Conservation (phyloP, 1,140 invertebrate species). For the roundworm (Caenorhabditis elegans) region WBcel235 BX284603.4:2836001-2836500, state of each 20-base stretch:
- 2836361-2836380: no score
- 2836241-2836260: no score
- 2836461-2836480: no score
- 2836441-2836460: no score
- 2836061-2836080: conserved; percentile 20
- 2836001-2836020: conserved; percentile 66
- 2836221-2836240: no score
- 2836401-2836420: no score
- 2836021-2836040: conserved; percentile 66
- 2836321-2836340: no score
- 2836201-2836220: background rate
- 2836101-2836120: background rate
- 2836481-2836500: no score
- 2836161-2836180: background rate
- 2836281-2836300: background rate
- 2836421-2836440: no score
- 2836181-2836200: no score
- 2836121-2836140: background rate
- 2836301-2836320: background rate
- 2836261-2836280: background rate
- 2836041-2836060: conserved; percentile 50
- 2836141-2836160: background rate
- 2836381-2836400: no score
- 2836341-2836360: no score
- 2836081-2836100: background rate